phyloP scores from a whole-genome alignment of 2,113 vertebrate species.

The Peromyscus polionotus region DNA sequence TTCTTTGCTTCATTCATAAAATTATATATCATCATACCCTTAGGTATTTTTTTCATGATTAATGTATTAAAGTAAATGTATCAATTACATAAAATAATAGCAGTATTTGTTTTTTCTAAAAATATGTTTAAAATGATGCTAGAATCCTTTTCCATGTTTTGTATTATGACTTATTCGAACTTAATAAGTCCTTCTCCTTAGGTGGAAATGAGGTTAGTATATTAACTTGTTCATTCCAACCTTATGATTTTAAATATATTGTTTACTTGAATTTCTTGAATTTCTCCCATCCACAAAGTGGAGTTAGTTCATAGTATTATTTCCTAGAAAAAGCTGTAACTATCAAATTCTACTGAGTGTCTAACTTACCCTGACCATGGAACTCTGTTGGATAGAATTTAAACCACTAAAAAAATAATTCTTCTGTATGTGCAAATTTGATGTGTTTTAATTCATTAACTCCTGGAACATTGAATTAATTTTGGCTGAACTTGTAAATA shows the following conservation, averaged over 20 bases:
- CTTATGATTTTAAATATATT: neutral
- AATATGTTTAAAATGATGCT: neutral
- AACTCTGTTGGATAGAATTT: neutral
- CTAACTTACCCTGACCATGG: neutral
- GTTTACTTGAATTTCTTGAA: neutral
- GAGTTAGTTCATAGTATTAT: neutral
- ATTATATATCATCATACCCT: neutral
- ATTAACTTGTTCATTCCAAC: neutral
- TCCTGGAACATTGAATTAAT: neutral
- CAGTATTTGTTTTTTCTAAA: neutral
- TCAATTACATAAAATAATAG: constrained; percentile 12
- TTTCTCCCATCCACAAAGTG: neutral
- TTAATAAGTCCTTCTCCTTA: neutral
- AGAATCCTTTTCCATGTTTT: neutral
- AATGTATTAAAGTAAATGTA: neutral
- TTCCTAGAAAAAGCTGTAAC: neutral
- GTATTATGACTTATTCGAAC: constrained; percentile 2
- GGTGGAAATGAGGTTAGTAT: neutral
- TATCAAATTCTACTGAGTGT: constrained; percentile 20
- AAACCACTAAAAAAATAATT: constrained; percentile 6
- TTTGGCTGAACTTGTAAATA: constrained; percentile 1
- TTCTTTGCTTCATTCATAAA: constrained; percentile 15
- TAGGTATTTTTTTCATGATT: constrained; percentile 4
- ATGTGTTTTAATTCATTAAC: neutral
- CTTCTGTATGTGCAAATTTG: neutral